phyloP scores from a whole-genome alignment of 2,113 vertebrate species.

The Ictalurus furcatus region DNA sequence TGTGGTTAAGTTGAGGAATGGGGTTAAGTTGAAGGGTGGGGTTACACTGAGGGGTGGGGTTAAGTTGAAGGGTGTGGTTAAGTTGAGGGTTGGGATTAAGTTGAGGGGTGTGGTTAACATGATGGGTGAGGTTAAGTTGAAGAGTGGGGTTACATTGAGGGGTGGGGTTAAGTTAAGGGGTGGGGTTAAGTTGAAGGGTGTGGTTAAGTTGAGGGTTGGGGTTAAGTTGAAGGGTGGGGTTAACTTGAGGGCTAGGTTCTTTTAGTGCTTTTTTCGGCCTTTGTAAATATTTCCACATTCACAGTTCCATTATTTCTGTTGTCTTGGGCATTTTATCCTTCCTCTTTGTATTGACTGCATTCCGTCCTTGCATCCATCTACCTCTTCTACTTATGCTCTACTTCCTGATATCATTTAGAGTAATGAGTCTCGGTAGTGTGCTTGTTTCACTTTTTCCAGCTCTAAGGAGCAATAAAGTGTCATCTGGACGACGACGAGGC shows the following conservation, averaged over 20 bases:
- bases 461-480: slow-evolving; percentile 71
- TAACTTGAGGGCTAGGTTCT: not conserved
- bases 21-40: not conserved
- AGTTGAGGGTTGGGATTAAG: not conserved
- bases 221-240: not conserved
- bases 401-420: slow-evolving; percentile 68
- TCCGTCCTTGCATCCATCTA: not conserved
- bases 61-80: not conserved
- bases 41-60: not conserved
- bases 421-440: slow-evolving; percentile 73
- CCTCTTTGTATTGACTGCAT: not conserved
- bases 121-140: not conserved
- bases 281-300: slow-evolving; percentile 5
- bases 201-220: not conserved
- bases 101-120: not conserved
- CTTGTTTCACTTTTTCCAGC: slow-evolving; percentile 71
- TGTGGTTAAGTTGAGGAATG: not conserved
- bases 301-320: not conserved
- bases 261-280: not conserved
- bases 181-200: not conserved
- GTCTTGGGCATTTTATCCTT: not conserved
- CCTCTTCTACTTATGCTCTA: not conserved
- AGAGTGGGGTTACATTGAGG: not conserved
- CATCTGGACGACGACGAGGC: slow-evolving; percentile 66
- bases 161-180: not conserved